Conservation (phyloP, 2,113 vertebrate genomes). For the Gambusia holbrooki region DNA sequence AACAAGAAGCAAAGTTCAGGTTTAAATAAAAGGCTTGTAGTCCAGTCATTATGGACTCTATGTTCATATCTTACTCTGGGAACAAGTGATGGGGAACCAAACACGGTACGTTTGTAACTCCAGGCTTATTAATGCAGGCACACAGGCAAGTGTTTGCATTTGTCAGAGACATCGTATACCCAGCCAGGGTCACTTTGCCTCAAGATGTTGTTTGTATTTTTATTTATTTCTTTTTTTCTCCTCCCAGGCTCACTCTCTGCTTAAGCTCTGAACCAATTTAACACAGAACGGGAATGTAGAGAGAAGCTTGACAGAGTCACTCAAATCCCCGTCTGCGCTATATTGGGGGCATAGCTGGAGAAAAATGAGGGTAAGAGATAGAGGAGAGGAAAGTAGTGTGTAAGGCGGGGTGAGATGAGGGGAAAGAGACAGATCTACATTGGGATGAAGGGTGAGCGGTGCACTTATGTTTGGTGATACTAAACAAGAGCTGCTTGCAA, state of each 20-base stretch:
- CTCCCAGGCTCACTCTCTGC: constrained; percentile 47
- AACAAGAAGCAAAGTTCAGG: neutral
- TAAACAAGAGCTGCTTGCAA: neutral
- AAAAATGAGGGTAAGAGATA: constrained; percentile 49
- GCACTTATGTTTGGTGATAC: constrained; percentile 4
- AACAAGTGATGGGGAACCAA: constrained; percentile 8
- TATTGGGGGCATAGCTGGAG: constrained; percentile 49
- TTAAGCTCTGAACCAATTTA: constrained; percentile 74
- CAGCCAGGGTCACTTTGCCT: constrained; percentile 68
- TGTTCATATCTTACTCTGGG: neutral
- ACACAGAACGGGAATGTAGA: constrained; percentile 52
- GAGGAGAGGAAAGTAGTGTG: constrained; percentile 38
- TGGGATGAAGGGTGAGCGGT: neutral
- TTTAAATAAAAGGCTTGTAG: neutral
- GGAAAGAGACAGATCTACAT: constrained; percentile 24
- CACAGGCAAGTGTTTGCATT: constrained; percentile 1
- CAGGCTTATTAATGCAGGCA: neutral
- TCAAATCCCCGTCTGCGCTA: constrained; percentile 65
- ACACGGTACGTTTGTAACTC: neutral
- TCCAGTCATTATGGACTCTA: neutral
- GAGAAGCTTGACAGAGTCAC: constrained; percentile 69
- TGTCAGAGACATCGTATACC: constrained; percentile 29
- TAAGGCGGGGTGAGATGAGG: neutral
- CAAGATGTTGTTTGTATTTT: constrained; percentile 56
- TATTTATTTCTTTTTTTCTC: constrained; percentile 25